phyloP scores from a whole-genome alignment of 2,113 vertebrate genomes.

The Campylorhamphus procurvoides region DNA sequence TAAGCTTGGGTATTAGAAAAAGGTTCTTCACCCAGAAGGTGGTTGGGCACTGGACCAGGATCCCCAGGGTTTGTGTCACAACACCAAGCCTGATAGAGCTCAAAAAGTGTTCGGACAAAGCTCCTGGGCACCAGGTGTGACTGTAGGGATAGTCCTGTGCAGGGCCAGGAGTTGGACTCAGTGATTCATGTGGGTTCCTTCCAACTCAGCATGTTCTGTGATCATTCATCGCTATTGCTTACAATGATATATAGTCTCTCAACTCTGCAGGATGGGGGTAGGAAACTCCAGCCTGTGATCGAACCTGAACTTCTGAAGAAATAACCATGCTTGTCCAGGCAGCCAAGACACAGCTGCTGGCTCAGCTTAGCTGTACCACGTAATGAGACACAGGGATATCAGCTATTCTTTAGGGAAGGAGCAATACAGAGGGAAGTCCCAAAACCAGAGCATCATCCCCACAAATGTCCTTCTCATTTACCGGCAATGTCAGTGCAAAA shows the following conservation, averaged over 20 bases:
- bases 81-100: neutral
- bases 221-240: neutral
- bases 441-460: neutral
- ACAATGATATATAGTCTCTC: neutral
- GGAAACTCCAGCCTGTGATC: neutral
- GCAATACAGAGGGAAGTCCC: neutral
- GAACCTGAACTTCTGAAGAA: neutral
- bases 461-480: neutral
- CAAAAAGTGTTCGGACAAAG: neutral
- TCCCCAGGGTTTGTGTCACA: neutral
- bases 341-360: neutral
- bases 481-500: neutral
- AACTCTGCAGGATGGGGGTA: neutral
- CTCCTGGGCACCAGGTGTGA: neutral
- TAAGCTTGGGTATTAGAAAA: neutral
- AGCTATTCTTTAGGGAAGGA: neutral
- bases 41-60: neutral
- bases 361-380: neutral
- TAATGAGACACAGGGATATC: neutral
- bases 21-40: neutral
- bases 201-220: neutral
- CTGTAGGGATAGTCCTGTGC: neutral
- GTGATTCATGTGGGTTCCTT: neutral
- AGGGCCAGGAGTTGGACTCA: neutral
- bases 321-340: fast-evolving